phyloP scores from a whole-genome alignment of 2,113 vertebrate species.

The Gavia stellata region DNA sequence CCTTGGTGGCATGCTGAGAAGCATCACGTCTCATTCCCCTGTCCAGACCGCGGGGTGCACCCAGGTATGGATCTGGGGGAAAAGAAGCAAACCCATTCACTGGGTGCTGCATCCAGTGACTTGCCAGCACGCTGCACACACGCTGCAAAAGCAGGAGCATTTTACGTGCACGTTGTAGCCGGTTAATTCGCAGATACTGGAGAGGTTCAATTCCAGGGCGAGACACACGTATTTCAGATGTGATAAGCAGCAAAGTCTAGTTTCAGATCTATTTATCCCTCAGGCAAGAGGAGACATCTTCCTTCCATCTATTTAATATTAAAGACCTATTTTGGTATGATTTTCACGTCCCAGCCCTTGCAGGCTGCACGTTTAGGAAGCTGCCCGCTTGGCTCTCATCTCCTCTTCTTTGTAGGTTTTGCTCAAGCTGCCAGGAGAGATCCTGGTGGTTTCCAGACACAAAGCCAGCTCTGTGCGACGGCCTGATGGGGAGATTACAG shows the following conservation, averaged over 20 bases:
- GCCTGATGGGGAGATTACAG: neutral
- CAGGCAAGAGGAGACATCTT: constrained; percentile 47
- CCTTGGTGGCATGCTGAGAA: neutral
- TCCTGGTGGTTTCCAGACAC: constrained; percentile 22
- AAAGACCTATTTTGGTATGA: constrained; percentile 48
- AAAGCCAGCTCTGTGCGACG: neutral
- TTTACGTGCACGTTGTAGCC: neutral
- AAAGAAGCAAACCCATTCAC: neutral
- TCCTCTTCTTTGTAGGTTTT: constrained; percentile 29
- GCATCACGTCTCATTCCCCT: fast-evolving
- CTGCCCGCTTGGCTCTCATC: constrained; percentile 7
- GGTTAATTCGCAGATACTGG: neutral
- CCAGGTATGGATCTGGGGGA: neutral
- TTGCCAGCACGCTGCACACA: neutral
- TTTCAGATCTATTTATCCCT: constrained; percentile 59
- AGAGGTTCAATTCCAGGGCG: neutral
- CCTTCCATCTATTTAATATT: constrained; percentile 65
- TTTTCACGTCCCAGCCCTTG: constrained; percentile 10
- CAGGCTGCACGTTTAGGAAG: constrained; percentile 32
- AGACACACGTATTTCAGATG: neutral
- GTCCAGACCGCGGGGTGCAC: fast-evolving
- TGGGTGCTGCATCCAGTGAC: neutral
- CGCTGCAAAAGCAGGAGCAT: fast-evolving
- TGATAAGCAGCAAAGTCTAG: constrained; percentile 21
- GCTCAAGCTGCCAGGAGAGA: constrained; percentile 30